Base-by-base conservation (phyloP, 1,140 invertebrate species). In the Atta texana region DNA sequence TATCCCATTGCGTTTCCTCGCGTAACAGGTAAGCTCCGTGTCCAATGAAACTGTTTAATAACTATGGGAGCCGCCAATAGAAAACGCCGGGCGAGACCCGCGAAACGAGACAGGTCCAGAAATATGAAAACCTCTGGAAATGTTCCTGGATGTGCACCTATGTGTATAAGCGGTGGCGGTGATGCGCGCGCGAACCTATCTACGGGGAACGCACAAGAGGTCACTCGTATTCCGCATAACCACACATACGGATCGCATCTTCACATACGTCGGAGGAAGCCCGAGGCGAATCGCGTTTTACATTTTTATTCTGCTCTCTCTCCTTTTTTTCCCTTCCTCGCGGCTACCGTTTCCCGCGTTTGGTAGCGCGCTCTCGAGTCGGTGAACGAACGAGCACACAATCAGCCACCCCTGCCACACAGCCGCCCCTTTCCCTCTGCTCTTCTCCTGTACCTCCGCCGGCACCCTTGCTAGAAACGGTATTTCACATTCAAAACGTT, bases 401-500 rank as follows among this genome's bases (percentile, higher is more conserved):
- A 87, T 88, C 90, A 84, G 86, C 53, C 39, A 61, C 63, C 75
- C 72, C 68, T 39, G 76, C 86, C 53, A 39, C 34, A 57, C 34
- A 57, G 18, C 53, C 82, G 44, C 69, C 64, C 64, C 55, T 69
- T 39, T 28, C 12, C 68, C 49, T 49, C 34, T 34, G 10, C 66
- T 44, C 88, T 64, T 63, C 59, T 18, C 76, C 57, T 31, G 34
- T 55, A 55, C 28, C 44, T 10, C 21, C 51, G 53, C 24, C 28
- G 34, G 51, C 55, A 34, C 44, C 84, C 53, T n/a, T 57, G 75
- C 86, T 61, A 51, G 59, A 86, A 69, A 91, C 87, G 86, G 80
- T 85, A 92, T 92, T 92, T 91, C 89, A 92, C 89, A 89, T 92
- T 92, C 75, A 91, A 91, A 92, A 82, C 86, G 87, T 39, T 39